These are phyloP conservation scores for Pristionchus exspectatus DNA, from an alignment of 2,888 invertebrate species.

Conservation along the genomic window DNA sequence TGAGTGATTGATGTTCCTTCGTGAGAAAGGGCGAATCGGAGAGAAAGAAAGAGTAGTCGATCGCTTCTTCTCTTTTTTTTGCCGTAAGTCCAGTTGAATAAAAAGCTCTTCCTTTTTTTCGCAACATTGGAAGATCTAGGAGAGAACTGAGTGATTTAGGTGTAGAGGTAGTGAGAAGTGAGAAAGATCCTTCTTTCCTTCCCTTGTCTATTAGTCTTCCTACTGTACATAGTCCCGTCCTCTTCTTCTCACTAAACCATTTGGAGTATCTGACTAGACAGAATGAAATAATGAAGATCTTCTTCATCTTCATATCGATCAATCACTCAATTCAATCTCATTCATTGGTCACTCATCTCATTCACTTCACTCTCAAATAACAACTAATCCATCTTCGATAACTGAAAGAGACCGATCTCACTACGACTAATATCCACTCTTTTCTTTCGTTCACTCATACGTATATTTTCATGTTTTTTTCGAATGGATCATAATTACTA, in stretches of 20 bases:
- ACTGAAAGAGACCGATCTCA: background rate
- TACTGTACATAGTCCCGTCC: background rate
- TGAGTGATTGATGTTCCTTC: background rate
- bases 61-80: background rate
- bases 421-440: background rate
- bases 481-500: too few species aligned
- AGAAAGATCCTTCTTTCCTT: background rate
- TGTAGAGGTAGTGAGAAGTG: too few species aligned
- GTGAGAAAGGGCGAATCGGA: background rate
- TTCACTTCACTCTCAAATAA: slow-evolving; percentile 4
- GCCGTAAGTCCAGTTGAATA: too few species aligned
- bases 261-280: background rate
- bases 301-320: too few species aligned
- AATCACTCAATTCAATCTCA: too few species aligned
- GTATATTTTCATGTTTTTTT: too few species aligned
- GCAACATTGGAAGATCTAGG: too few species aligned
- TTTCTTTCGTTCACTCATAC: background rate
- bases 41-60: background rate
- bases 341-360: background rate
- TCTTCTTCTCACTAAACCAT: background rate
- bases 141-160: too few species aligned
- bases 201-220: background rate
- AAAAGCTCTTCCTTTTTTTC: too few species aligned
- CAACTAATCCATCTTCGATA: slow-evolving; percentile 7
- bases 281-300: background rate